Percentiles rank a stretch among this genome's conserved stretches.
These are phyloP conservation scores for Acleris emargana DNA, from an alignment of 2,888 invertebrate genomes.

Conservation along the genomic window DNA sequence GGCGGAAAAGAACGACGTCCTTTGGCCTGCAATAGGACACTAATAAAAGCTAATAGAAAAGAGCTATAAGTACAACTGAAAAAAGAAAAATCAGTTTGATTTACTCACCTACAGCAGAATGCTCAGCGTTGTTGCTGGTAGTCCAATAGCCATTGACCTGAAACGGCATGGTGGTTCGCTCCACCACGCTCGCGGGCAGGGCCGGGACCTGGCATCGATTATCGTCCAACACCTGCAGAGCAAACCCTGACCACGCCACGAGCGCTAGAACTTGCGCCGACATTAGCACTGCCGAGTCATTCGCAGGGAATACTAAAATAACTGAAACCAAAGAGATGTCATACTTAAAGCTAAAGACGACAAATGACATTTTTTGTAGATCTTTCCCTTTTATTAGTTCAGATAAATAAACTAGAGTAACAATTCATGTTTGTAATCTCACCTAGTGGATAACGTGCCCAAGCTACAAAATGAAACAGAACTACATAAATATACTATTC, in stretches of 20 bases:
- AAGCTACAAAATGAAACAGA: not conserved
- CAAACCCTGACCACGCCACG: slow-evolving; percentile 70
- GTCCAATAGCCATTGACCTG: slow-evolving; percentile 67
- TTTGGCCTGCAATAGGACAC: too few relatives aligned
- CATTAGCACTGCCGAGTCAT: slow-evolving; percentile 66
- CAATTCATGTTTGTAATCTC: too few relatives aligned
- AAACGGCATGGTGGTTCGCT: slow-evolving; percentile 62
- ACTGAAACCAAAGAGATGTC: slow-evolving; percentile 51
- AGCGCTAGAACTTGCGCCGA: slow-evolving; percentile 65
- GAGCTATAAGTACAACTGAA: not conserved
- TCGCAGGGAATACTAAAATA: slow-evolving; percentile 73
- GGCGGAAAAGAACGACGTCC: too few relatives aligned
- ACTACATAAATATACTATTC: not conserved
- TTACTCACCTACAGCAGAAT: slow-evolving; percentile 67
- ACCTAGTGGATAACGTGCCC: too few relatives aligned
- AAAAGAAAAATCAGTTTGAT: slow-evolving; percentile 16
- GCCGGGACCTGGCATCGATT: slow-evolving; percentile 63
- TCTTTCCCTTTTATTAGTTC: too few relatives aligned
- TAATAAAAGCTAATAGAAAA: not conserved
- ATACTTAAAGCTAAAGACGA: too few relatives aligned
- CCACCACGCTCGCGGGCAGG: slow-evolving; percentile 61
- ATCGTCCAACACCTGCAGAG: slow-evolving; percentile 66
- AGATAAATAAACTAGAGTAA: too few relatives aligned
- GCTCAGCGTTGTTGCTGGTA: slow-evolving; percentile 69
- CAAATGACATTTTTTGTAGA: too few relatives aligned